Evolutionary conservation across 2,797 vertebrate species (phyloP).

Genomic region (Sarcophilus harrisii): DNA sequence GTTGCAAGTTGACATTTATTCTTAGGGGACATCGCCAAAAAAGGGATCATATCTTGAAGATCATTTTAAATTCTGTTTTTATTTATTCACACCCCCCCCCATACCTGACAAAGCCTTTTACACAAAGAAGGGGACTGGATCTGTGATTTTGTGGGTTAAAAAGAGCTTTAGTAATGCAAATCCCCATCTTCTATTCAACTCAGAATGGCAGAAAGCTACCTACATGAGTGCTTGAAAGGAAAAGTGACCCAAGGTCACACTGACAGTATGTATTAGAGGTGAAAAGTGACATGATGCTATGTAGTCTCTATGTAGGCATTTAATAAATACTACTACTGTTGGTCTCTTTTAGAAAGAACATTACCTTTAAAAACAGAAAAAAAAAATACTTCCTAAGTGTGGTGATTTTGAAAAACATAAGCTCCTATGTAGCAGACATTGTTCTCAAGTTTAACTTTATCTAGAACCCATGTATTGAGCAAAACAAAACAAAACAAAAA

Average conservation of each 20-base stretch:
- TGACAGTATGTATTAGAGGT: neutral
- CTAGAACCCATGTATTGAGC: constrained; percentile 10
- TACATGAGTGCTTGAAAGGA: neutral
- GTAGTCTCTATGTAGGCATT: neutral
- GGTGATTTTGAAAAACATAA: neutral
- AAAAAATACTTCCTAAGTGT: neutral
- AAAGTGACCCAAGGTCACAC: neutral
- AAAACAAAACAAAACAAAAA: too few species aligned
- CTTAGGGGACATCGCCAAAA: neutral
- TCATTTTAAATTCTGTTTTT: neutral
- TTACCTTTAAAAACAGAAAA: neutral
- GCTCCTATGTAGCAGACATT: neutral
- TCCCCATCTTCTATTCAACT: neutral
- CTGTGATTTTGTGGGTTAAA: neutral
- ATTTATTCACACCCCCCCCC: neutral
- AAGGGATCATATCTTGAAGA: neutral
- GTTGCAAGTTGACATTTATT: neutral
- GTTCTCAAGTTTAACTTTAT: constrained; percentile 43
- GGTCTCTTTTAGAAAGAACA: constrained; percentile 31
- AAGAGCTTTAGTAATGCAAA: neutral
- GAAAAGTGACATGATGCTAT: neutral
- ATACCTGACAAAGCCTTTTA: neutral
- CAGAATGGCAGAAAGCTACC: neutral
- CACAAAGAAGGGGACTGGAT: neutral
- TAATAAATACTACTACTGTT: constrained; percentile 10